Evolutionary conservation across 2,113 vertebrate genomes (phyloP).

Genomic region (Pristiophorus japonicus): DNA sequence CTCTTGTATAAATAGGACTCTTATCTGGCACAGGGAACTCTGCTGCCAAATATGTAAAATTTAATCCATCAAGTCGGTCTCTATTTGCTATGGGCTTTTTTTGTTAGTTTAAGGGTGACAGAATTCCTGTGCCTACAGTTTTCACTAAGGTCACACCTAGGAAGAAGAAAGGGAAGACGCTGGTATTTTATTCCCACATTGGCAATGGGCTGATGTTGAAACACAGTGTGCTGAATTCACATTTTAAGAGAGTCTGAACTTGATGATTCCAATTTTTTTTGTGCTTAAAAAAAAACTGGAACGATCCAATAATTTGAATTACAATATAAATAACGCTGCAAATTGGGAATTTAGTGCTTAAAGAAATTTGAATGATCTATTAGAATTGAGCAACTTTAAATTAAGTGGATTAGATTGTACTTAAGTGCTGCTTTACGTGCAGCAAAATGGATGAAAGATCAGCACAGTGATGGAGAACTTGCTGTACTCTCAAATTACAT

Average conservation of each 20-base stretch:
- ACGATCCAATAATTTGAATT: not conserved
- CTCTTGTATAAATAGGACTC: conserved; percentile 33
- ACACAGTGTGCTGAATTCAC: not conserved
- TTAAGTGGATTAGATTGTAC: not conserved
- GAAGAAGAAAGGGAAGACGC: not conserved
- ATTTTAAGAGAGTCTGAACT: not conserved
- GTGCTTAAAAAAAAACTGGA: not conserved
- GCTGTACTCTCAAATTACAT: not conserved
- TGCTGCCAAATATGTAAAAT: conserved; percentile 43
- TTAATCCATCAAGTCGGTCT: not conserved
- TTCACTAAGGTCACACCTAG: not conserved
- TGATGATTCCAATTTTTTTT: not conserved
- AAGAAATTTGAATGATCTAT: not conserved
- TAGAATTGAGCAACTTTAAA: not conserved
- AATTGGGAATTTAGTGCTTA: not conserved
- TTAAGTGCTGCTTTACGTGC: no score
- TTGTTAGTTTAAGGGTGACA: not conserved
- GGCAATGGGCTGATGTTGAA: not conserved
- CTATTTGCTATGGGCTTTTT: not conserved
- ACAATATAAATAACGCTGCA: not conserved
- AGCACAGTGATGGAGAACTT: not conserved
- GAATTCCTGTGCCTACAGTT: not conserved
- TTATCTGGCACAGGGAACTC: conserved; percentile 45
- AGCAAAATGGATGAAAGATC: not conserved
- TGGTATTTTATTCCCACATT: not conserved